These are phyloP conservation scores for Drosophila borborema DNA, from an alignment of 2,888 invertebrate genomes.

Conservation along the genomic window DNA sequence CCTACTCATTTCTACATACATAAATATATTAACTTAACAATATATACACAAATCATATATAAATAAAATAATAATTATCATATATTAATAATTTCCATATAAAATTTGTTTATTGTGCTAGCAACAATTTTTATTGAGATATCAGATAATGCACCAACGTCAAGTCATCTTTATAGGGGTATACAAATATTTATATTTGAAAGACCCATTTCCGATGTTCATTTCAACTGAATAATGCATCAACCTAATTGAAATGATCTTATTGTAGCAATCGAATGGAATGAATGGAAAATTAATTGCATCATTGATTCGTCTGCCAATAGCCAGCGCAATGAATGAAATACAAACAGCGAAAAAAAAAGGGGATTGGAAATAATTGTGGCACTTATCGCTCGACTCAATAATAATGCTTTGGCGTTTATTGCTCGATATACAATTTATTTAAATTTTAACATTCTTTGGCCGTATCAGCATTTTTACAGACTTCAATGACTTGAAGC, in stretches of 20 bases:
- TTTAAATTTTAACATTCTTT: constrained; percentile 37
- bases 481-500: constrained; percentile 87
- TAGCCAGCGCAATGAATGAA: constrained; percentile 26
- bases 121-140: not conserved
- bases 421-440: not conserved
- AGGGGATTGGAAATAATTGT: constrained; percentile 2
- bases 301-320: constrained; percentile 42
- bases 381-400: constrained; percentile 1
- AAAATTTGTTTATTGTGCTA: not conserved
- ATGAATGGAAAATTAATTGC: constrained; percentile 56
- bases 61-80: not conserved
- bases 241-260: constrained; percentile 27
- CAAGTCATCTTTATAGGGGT: not conserved
- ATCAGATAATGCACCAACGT: not conserved
- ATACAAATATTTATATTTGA: not conserved
- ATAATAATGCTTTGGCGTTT: not conserved
- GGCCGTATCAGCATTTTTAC: constrained; percentile 88
- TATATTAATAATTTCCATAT: not conserved
- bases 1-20: not conserved
- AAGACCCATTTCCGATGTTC: constrained; percentile 8
- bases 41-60: not conserved
- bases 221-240: not conserved
- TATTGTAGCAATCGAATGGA: constrained; percentile 5
- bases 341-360: not conserved
- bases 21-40: not conserved